phyloP scores from a whole-genome alignment of 2,113 vertebrate genomes.

The Ictidomys tridecemlineatus region DNA sequence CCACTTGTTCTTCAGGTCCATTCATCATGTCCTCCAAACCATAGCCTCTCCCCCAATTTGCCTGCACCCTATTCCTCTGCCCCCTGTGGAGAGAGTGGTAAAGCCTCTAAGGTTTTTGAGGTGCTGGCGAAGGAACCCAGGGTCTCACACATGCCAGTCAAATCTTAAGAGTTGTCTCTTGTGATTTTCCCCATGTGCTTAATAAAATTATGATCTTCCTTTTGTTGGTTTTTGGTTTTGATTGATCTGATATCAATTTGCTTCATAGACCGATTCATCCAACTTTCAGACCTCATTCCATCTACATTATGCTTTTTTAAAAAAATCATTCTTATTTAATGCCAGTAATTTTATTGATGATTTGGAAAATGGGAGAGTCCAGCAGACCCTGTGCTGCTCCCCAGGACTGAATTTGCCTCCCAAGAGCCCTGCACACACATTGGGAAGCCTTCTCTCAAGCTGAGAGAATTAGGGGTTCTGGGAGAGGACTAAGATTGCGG shows the following conservation, averaged over 20 bases:
- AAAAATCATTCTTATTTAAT: background rate
- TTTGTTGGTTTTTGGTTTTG: background rate
- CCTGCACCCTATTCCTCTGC: background rate
- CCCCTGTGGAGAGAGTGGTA: background rate
- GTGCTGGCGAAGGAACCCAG: background rate
- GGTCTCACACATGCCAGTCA: background rate
- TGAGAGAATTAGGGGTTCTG: too few relatives aligned
- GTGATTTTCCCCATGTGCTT: background rate
- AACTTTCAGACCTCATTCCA: background rate
- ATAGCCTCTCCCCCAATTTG: background rate
- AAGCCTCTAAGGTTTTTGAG: background rate
- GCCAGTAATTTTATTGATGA: background rate
- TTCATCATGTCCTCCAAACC: background rate
- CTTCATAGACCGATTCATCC: background rate
- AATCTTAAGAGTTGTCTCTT: background rate
- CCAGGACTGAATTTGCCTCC: background rate
- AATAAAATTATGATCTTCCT: background rate
- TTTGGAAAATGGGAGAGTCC: background rate
- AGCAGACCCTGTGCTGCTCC: background rate
- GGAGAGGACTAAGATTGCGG: fast-evolving
- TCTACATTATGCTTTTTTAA: background rate
- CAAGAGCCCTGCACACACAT: background rate
- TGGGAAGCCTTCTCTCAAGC: background rate
- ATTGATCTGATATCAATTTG: background rate
- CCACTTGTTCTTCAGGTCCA: background rate